Evolutionary conservation across 2,113 vertebrate genomes (phyloP).

Genomic region (Erythrocercus mccallii): DNA sequence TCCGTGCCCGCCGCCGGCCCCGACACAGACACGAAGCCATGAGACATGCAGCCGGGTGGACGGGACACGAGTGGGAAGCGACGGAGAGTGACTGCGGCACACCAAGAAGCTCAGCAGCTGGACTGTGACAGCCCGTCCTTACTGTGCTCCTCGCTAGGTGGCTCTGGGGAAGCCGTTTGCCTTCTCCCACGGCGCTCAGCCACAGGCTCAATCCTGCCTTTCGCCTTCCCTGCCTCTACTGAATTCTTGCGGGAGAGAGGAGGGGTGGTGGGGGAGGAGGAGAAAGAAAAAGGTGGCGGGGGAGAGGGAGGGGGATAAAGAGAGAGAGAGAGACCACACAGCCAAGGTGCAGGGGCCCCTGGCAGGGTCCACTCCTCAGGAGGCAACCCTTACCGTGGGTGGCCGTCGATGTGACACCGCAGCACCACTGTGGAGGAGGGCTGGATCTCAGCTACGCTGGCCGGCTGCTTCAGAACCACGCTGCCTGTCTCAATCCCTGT

Average conservation of each 20-base stretch:
- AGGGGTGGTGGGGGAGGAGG: neutral
- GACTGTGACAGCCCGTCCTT: conserved; percentile 39
- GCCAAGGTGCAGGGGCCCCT: neutral
- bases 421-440: conserved; percentile 83
- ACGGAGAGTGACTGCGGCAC: conserved; percentile 45
- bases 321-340: neutral
- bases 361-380: neutral
- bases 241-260: conserved; percentile 25
- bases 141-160: conserved; percentile 51
- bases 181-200: conserved; percentile 39
- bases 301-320: neutral
- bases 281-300: neutral
- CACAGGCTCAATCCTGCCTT: conserved; percentile 49
- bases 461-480: conserved; percentile 87
- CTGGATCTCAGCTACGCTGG: conserved; percentile 83
- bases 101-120: neutral
- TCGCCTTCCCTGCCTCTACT: conserved; percentile 38
- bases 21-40: conserved; percentile 43
- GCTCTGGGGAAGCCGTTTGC: conserved; percentile 30
- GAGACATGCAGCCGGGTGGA: conserved; percentile 55
- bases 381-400: conserved; percentile 87
- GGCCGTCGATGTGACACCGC: conserved; percentile 92
- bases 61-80: conserved; percentile 29
- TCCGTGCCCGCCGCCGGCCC: neutral
- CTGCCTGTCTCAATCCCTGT: conserved; percentile 91